A percentile compares a stretch with the other conserved stretches of the same genome.
Evolutionary conservation across 2,113 vertebrate species (phyloP).

Genomic region (Hyperoodon ampullatus): DNA sequence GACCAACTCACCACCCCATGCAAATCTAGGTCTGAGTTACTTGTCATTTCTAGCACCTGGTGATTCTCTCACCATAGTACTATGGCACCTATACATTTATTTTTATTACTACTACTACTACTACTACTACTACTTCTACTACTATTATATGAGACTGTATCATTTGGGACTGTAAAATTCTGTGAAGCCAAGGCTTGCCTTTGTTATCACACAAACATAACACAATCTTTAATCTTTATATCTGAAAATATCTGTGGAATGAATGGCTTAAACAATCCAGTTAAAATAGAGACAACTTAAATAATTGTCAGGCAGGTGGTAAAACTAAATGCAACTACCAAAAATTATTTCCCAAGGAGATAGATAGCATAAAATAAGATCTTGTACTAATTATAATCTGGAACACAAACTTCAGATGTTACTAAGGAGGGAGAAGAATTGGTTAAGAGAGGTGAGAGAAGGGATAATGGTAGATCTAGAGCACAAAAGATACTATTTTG

Average conservation of each 20-base stretch:
- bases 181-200: neutral
- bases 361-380: neutral
- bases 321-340: neutral
- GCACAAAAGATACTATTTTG: neutral
- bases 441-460: neutral
- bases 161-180: neutral
- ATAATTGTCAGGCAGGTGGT: neutral
- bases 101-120: rapidly evolving
- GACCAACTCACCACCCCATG: neutral
- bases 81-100: neutral
- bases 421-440: neutral
- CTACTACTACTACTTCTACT: rapidly evolving
- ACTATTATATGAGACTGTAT: too few species aligned
- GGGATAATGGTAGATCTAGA: neutral
- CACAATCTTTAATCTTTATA: neutral
- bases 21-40: neutral
- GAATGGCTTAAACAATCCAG: neutral
- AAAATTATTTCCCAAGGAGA: neutral
- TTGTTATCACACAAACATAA: rapidly evolving
- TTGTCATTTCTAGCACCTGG: neutral
- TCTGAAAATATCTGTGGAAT: too few species aligned
- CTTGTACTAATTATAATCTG: neutral
- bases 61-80: rapidly evolving
- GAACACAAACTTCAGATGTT: neutral
- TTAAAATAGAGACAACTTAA: neutral